These are phyloP conservation scores for Lingula anatina DNA, from an alignment of 2,888 invertebrate species.

Conservation along the genomic window DNA sequence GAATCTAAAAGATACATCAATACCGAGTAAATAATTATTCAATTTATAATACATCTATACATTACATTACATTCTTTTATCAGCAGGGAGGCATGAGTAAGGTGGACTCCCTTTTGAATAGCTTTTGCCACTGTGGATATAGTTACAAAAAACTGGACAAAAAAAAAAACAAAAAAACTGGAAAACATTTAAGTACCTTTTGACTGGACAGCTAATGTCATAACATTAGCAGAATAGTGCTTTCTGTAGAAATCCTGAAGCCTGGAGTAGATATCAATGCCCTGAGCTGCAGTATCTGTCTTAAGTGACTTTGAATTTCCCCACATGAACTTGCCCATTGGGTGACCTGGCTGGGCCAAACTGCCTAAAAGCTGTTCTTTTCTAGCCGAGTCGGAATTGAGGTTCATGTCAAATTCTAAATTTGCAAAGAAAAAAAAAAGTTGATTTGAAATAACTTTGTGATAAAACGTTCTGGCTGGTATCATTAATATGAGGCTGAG, in stretches of 20 bases:
- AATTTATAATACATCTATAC: too few species aligned
- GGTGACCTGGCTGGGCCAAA: conserved; percentile 66
- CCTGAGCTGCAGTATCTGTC: conserved; percentile 24
- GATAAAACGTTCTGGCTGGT: background rate
- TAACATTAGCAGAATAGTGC: conserved; percentile 81
- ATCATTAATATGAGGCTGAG: background rate
- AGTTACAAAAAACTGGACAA: too few species aligned
- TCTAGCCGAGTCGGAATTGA: conserved; percentile 69
- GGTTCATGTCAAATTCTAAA: conserved; percentile 75
- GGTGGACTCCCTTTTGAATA: too few species aligned
- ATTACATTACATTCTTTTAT: too few species aligned
- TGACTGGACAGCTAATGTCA: conserved; percentile 79
- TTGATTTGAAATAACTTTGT: too few species aligned
- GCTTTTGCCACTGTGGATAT: too few species aligned
- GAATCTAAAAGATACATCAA: conserved; percentile 31
- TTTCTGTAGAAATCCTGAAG: conserved; percentile 70
- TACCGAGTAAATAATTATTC: too few species aligned
- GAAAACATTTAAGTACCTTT: conserved; percentile 38
- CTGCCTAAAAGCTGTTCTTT: conserved; percentile 71
- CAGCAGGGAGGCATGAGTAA: too few species aligned
- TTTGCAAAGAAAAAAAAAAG: conserved; percentile 9
- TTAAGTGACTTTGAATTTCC: conserved; percentile 54
- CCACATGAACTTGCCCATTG: conserved; percentile 71
- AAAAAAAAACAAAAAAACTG: too few species aligned
- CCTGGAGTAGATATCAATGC: conserved; percentile 59